Base-by-base conservation (phyloP, 2,888 invertebrate genomes). In the Spialia ferax region DNA sequence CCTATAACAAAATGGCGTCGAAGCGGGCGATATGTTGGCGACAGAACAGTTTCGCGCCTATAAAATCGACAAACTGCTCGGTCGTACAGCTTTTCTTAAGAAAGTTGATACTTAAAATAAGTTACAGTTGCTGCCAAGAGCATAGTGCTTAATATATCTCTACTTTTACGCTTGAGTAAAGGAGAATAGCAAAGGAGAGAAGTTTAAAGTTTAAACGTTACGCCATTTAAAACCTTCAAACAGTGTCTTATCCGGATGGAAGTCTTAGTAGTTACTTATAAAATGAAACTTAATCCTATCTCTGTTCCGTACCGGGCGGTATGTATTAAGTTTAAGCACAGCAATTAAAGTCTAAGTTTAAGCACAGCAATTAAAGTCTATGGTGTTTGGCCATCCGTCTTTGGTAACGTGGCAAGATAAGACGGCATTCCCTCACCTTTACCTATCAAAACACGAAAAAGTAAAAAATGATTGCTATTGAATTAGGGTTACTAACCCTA, bases 41-140 rank as follows among this genome's bases (percentile, higher is more conserved):
- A 52, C 54, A 66, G 59, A 66, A 66, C 60, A 42, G 66, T 54
- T 42, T 57, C 52, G 60, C 42, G 60, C 66, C 66, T 52, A 66
- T 66, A 66, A 65, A 65, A 65, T 65, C 66, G 60, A 66, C 52
- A 66, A 60, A 66, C 38, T 60, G 66, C 60, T 45, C 63, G n/a
- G 3, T 50, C 52, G 54, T 60, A 54, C 65, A 42, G 65, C 42
- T 65, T 60, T 59, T 54, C 50, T 52, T 52, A 54, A 60, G 60
- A 66, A 66, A 59, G 29, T 66, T 50, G 59, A 60, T 60, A 42
- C 66, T 59, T 60, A 60, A 65, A 60, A 60, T 60, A 54, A 66
- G 52, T 66, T 60, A 50, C 54, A 22, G 66, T 23, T 23, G 26
- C 54, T 54, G 60, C 52, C 52, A 60, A 59, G 8, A 65, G 29